Base-by-base conservation (phyloP, 2,113 vertebrate genomes). In the Edolisoma coerulescens region DNA sequence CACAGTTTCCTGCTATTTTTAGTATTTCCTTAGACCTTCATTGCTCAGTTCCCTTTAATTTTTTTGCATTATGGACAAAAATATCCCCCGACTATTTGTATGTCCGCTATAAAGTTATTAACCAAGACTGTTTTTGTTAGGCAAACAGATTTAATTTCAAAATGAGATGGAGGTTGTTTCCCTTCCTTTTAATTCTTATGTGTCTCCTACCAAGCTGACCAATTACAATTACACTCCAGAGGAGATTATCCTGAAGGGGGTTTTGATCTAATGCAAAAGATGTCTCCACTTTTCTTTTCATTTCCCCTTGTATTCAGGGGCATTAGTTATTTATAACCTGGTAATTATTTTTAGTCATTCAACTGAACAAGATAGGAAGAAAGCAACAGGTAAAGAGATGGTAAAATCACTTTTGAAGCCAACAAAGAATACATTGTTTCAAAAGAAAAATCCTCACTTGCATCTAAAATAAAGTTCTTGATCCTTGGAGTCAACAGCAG, bases 291-390 rank as follows among this genome's bases (percentile, higher is more conserved):
- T 65, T 95, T 93, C 60, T 85, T 92, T 84, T 88, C 2, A 93
- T 96, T 96, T 95, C 59, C 60, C 45, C 54, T 84, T 82, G 71
- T 88, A 78, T 67, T 94, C 89, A 77, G n/a, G 44, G 32, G 7
- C 65, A 95, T 96, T 86, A 91, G 33, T 96, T 91, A 94, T 93
- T 97, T 89, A 97, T 96, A 90, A 83, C 32, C 39, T 84, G 69
- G 52, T 70, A 75, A 47, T 90, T 82, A 85, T 65, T 96, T 96
- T 90, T 83, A 84, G 57, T 84, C 70, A 61, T 44, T 64, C 77
- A 83, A 27, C 39, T 77, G 90, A 91, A 89, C 9, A 22, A 73
- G n/a, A 61, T 17, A 82, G 59, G 35, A 89, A 87, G 52, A 77
- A 93, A 76, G 75, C 70, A 93, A 84, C 18, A 53, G 44, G 35